Conservation (phyloP, 2,113 vertebrate species). For the Serinus canaria region DNA sequence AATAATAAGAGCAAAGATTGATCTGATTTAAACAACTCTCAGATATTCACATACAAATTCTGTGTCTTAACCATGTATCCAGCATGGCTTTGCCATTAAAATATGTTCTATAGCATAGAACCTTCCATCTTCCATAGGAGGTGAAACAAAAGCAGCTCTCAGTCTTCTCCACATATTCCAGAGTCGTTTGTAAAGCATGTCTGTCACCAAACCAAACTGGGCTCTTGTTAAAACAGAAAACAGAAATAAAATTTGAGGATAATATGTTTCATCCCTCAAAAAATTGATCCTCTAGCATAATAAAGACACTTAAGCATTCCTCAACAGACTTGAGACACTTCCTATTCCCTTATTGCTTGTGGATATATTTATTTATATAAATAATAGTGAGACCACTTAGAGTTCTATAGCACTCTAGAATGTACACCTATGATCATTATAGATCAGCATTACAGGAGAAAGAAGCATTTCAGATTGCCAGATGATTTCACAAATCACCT, state of each 20-base stretch:
- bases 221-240: neutral
- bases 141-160: neutral
- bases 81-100: neutral
- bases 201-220: neutral
- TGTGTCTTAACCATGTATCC: neutral
- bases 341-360: neutral
- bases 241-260: neutral
- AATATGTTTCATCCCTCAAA: neutral
- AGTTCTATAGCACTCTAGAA: neutral
- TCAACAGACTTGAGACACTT: neutral
- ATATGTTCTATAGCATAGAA: neutral
- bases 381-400: neutral
- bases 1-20: neutral
- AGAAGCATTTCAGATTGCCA: neutral
- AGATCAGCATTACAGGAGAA: neutral
- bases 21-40: neutral
- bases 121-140: neutral
- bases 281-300: neutral
- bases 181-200: rapidly evolving
- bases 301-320: neutral
- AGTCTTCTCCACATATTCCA: neutral
- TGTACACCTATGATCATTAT: neutral
- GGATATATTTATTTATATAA: neutral
- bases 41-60: neutral
- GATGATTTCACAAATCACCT: neutral